Percentiles rank a stretch among this genome's conserved stretches.
Conservation (phyloP, 2,797 vertebrate genomes). For the Smutsia gigantea region DNA sequence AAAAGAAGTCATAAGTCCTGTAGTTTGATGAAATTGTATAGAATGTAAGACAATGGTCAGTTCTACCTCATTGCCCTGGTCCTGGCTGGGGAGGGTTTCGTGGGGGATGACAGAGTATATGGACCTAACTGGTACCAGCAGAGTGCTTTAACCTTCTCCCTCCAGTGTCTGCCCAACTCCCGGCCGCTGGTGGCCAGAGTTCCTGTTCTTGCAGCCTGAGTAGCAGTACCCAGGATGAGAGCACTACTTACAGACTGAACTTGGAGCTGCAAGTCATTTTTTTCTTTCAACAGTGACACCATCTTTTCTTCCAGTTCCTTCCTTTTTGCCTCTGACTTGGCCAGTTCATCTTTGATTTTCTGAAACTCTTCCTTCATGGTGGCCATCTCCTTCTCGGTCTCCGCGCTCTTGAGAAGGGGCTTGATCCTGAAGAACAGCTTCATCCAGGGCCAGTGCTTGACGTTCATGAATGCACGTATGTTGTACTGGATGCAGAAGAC, state of each 20-base stretch:
- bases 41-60: neutral
- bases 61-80: neutral
- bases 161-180: neutral
- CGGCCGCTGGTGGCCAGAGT: neutral
- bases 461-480: slow-evolving; percentile 91
- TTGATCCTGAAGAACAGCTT: slow-evolving; percentile 95
- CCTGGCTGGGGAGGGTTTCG: neutral
- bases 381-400: slow-evolving; percentile 93
- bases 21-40: neutral
- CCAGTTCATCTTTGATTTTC: slow-evolving; percentile 91
- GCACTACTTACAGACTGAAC: slow-evolving; percentile 88
- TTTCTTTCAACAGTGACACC: slow-evolving; percentile 89
- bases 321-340: slow-evolving; percentile 83
- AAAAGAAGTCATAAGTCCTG: neutral
- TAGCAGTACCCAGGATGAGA: neutral
- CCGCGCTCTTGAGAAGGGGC: slow-evolving; percentile 92
- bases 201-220: neutral
- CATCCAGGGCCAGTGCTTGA: slow-evolving; percentile 94
- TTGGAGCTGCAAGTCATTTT: slow-evolving; percentile 91
- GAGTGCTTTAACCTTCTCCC: neutral
- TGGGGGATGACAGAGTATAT: neutral
- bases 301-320: slow-evolving; percentile 88
- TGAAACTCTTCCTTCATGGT: slow-evolving; percentile 92
- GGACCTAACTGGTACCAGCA: neutral
- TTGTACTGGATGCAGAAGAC: slow-evolving; percentile 91